Conservation (phyloP, 2,113 vertebrate genomes). For the Malurus alboscapulatus region DNA sequence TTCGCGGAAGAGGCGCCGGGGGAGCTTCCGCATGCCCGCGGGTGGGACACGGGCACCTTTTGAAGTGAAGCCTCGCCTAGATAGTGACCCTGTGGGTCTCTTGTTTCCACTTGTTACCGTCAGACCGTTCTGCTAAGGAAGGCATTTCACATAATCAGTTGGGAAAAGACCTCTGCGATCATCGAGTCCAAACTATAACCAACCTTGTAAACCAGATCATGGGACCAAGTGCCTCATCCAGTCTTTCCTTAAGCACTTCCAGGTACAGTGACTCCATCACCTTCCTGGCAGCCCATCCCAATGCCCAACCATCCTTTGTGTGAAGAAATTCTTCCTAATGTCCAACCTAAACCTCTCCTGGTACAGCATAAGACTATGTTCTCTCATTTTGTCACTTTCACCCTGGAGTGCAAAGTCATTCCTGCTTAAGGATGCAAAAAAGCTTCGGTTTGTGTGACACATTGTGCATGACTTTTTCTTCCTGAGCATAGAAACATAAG, state of each 20-base stretch:
- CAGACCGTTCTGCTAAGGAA: not conserved
- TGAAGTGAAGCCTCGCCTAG: not conserved
- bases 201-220: not conserved
- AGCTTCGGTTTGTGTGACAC: not conserved
- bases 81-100: not conserved
- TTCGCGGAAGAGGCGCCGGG: rapidly evolving
- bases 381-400: not conserved
- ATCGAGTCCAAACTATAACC: not conserved
- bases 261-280: rapidly evolving
- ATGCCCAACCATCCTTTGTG: not conserved
- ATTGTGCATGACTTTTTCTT: not conserved
- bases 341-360: not conserved
- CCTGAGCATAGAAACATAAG: not conserved
- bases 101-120: rapidly evolving
- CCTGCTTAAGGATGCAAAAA: not conserved
- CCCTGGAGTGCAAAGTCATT: not conserved
- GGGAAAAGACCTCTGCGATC: not conserved
- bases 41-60: no score
- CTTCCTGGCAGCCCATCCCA: not conserved
- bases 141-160: not conserved
- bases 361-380: not conserved
- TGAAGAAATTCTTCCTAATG: not conserved
- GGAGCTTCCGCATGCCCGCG: rapidly evolving
- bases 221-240: no score
- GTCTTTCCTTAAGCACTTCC: not conserved